phyloP scores from a whole-genome alignment of 2,888 invertebrate species.

The Lochmaea crataegi region DNA sequence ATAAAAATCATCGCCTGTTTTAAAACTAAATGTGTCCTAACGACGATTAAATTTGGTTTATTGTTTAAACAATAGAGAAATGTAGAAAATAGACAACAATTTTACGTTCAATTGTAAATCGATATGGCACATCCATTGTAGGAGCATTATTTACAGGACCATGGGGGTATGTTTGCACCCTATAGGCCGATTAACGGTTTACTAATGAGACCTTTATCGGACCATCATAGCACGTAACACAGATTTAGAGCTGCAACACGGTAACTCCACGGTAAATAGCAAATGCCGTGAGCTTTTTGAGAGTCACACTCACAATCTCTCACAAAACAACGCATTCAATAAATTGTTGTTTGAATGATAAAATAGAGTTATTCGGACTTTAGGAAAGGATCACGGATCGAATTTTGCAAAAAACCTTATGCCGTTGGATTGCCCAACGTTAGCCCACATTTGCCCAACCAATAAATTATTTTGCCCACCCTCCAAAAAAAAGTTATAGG shows the following conservation, averaged over 20 bases:
- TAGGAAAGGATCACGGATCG: neutral
- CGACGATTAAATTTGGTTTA: no score
- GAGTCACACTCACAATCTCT: constrained; percentile 36
- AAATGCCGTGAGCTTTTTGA: constrained; percentile 47
- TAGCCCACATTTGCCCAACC: no score
- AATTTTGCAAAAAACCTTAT: no score
- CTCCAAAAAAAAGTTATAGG: no score
- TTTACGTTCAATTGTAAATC: constrained; percentile 18
- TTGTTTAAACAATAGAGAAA: neutral
- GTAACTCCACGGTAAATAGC: constrained; percentile 61
- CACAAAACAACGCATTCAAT: constrained; percentile 33
- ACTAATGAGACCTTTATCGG: constrained; percentile 68
- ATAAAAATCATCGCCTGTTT: constrained; percentile 2
- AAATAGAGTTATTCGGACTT: constrained; percentile 4
- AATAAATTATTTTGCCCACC: no score
- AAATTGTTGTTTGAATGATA: constrained; percentile 26
- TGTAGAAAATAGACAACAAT: constrained; percentile 5
- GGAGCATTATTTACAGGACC: constrained; percentile 52
- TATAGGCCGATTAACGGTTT: constrained; percentile 65
- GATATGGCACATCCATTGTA: neutral
- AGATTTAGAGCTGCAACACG: constrained; percentile 65
- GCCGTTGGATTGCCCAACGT: no score
- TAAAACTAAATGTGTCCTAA: no score
- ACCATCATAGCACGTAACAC: constrained; percentile 66
- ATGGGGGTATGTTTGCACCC: constrained; percentile 53